Evolutionary conservation across 2,113 vertebrate genomes (phyloP), one percentile per base, ranked within the genome.

Genomic region (Ceyx melanurus): DNA sequence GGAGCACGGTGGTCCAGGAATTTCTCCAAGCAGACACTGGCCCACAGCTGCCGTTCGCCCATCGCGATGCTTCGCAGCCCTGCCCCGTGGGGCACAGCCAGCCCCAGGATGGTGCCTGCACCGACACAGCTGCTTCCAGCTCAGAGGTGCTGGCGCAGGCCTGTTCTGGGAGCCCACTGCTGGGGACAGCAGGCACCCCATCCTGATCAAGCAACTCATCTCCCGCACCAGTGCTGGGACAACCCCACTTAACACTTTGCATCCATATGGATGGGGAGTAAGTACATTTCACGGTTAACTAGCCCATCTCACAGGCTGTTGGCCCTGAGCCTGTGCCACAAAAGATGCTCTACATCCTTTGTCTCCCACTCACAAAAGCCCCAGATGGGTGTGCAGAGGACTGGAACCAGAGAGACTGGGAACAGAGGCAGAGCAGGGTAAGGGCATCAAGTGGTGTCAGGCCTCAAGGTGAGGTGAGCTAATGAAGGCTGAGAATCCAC

Each of bases 331-430:
- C 60, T 62, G 37, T 31, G 80, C 65, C 60, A 35, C 51, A 43
- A 18, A 80, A 33, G 48, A n/a, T 71, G 68, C 12, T 54, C 56
- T 48, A 6, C n/a, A 65, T 45, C 28, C 28, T 80, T 80, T 4
- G 2, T 46, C 42, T 72, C 56, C 64, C 35, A 15, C 37, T 82
- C 40, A 46, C 35, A 51, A 26, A 75, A 57, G 62, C 58, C 51
- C 65, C 0, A 0, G 33, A 31, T 35, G 37, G 10, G 13, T 22
- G 25, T 45, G 64, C 3, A 3, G 33, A 54, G 37, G 17, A 37
- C 0, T 51, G 72, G 68, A 29, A 48, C 15, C 19, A n/a, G 11
- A 40, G 56, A 53, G 45, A 37, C 37, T 37, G 37, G 37, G 37
- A 37, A 37, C 46, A 43, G 56, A 56, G 45, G 67, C 46, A 82